Evolutionary conservation across 2,888 invertebrate genomes (phyloP).

Genomic region (Cylloceria caligata): DNA sequence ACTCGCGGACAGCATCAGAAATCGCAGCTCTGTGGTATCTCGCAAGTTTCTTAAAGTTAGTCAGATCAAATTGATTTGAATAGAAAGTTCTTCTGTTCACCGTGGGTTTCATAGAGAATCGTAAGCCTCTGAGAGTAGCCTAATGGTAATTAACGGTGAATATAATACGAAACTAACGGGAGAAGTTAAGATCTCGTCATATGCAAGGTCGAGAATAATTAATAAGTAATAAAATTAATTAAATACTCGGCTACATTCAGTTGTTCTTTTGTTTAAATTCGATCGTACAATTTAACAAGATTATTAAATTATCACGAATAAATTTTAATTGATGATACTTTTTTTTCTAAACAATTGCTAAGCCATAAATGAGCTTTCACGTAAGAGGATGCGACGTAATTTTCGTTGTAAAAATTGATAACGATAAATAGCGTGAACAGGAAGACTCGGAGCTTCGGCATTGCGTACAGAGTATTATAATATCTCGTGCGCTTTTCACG

Average conservation of each 20-base stretch:
- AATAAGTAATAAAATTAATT: not conserved
- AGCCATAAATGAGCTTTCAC: not conserved
- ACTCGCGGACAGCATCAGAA: conserved; percentile 14
- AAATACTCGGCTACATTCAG: not conserved
- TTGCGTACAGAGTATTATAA: conserved; percentile 13
- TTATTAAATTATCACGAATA: no score
- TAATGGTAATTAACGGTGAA: conserved; percentile 29
- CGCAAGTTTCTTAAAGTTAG: conserved; percentile 59
- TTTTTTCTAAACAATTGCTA: not conserved
- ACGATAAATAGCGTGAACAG: not conserved
- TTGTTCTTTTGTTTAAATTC: no score
- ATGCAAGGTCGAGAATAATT: not conserved
- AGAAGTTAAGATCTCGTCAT: conserved; percentile 25
- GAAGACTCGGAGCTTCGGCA: conserved; percentile 5
- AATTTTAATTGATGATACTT: no score
- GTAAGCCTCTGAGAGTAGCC: not conserved
- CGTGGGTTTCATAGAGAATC: conserved; percentile 35
- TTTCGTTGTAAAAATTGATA: not conserved
- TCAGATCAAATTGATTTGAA: conserved; percentile 61
- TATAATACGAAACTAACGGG: conserved; percentile 24
- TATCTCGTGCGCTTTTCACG: conserved; percentile 26
- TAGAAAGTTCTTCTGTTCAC: conserved; percentile 43
- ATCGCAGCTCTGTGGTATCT: conserved; percentile 5
- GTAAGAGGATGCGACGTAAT: conserved; percentile 10
- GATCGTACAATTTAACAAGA: no score